Evolutionary conservation across 2,797 vertebrate genomes (phyloP).

Genomic region (Halcyon badia): DNA sequence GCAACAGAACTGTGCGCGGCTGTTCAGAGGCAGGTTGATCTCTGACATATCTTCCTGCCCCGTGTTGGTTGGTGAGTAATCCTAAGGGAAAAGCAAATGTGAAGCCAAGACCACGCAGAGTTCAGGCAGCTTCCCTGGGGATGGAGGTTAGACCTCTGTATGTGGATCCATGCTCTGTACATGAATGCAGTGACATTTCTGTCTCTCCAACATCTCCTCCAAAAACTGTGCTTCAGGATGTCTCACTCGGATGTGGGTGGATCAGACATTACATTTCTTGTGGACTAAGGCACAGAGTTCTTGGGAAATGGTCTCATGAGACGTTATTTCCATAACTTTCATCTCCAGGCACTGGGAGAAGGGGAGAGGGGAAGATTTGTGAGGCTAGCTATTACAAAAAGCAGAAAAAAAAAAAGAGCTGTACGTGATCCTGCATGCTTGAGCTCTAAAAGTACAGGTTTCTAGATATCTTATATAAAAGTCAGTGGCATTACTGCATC

Average conservation of each 20-base stretch:
- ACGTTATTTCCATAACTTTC: not conserved
- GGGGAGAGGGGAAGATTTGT: not conserved
- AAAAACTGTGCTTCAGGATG: conserved; percentile 10
- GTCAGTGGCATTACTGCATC: not conserved
- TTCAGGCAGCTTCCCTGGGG: not conserved
- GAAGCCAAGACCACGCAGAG: not conserved
- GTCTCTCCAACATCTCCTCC: not conserved
- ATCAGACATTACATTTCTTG: not conserved
- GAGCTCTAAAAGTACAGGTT: not conserved
- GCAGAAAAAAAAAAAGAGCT: not conserved
- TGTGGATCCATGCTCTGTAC: not conserved
- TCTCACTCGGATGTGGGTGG: not conserved
- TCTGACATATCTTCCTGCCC: not conserved
- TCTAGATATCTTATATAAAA: not conserved
- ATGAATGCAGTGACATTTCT: not conserved
- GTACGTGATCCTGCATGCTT: not conserved
- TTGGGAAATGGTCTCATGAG: conserved; percentile 52
- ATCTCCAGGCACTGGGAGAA: not conserved
- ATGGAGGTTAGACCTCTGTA: not conserved
- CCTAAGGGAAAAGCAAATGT: not conserved
- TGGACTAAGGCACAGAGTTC: conserved; percentile 2
- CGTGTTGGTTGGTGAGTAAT: not conserved
- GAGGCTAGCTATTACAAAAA: not conserved
- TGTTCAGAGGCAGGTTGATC: not conserved
- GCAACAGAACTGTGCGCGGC: accelerated